Base-by-base conservation (phyloP, 2,888 invertebrate species). In the Dione juno region DNA sequence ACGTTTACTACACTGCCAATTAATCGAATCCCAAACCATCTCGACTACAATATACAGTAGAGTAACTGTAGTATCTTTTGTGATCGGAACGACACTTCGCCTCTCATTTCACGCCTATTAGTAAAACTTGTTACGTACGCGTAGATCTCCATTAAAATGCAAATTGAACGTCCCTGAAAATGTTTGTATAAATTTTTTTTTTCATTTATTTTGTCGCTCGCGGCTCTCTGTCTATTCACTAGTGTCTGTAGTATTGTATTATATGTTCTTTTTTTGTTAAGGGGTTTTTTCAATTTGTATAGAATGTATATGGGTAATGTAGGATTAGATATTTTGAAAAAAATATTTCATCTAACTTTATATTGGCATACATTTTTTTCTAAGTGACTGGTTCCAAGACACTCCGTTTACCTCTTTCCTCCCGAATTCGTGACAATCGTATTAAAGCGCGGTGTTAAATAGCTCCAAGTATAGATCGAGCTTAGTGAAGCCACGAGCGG, bases 71-170 rank as follows among this genome's bases (percentile, higher is more conserved):
- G 65, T 67, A 72, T 67, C 63, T 69, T 63, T 68, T 67, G 72
- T 71, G 69, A 73, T 71, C 69, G 50, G 72, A 48, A 54, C 45
- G 71, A 66, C 75, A 68, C 75, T 75, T 73, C 81, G 82, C 82
- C 85, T 86, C 90, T 90, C 84, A 90, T 91, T 91, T 90, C 89
- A 91, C 90, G 90, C 85, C 85, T 84, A 90, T 91, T 91, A 90
- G 89, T 88, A 86, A 87, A 90, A 89, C 90, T 91, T 91, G 92
- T 93, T 93, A 93, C 90, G 84, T 84, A 85, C 89, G 87, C 90
- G 88, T 87, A 88, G 82, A 84, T 89, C 88, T 88, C 92, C 86
- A 93, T 93, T 92, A 90, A 93, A 93, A 93, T 93, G 93, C 90
- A 92, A 93, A 93, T 93, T 90, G 82, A 79, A 84, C 83, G 81